phyloP scores from a whole-genome alignment of 2,888 invertebrate genomes.

The Zhuqinia jingwanae region DNA sequence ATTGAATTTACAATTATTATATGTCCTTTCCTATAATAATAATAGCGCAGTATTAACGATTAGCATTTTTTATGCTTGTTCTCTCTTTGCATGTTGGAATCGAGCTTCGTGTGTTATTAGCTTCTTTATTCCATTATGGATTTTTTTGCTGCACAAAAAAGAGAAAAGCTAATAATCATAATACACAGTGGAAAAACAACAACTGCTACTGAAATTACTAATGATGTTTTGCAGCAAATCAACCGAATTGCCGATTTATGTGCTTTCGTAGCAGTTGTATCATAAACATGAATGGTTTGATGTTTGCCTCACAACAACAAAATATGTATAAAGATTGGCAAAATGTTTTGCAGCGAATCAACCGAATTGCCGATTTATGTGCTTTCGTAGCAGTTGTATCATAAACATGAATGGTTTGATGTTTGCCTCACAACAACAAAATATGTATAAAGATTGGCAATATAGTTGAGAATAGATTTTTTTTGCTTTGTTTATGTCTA shows the following conservation, averaged over 20 bases:
- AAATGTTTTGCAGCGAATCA: constrained; percentile 17
- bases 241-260: background rate
- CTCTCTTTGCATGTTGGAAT: too few relatives aligned
- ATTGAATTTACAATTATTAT: too few relatives aligned
- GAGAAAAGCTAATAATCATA: too few relatives aligned
- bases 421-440: background rate
- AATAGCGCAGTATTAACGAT: too few relatives aligned
- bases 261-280: background rate
- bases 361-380: background rate
- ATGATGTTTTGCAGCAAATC: constrained; percentile 30
- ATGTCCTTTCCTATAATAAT: too few relatives aligned
- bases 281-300: too few relatives aligned
- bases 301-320: background rate
- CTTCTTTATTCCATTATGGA: too few relatives aligned
- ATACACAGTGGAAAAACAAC: background rate
- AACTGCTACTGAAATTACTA: constrained; percentile 31
- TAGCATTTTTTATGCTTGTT: too few relatives aligned
- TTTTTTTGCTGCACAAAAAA: too few relatives aligned
- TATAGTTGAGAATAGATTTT: background rate
- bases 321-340: background rate
- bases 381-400: background rate
- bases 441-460: background rate
- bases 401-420: too few relatives aligned
- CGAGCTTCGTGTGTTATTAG: too few relatives aligned
- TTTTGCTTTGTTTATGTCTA: too few relatives aligned